Evolutionary conservation across 1,140 invertebrate genomes (phyloP).

Genomic region (Euborellia annulipes): DNA sequence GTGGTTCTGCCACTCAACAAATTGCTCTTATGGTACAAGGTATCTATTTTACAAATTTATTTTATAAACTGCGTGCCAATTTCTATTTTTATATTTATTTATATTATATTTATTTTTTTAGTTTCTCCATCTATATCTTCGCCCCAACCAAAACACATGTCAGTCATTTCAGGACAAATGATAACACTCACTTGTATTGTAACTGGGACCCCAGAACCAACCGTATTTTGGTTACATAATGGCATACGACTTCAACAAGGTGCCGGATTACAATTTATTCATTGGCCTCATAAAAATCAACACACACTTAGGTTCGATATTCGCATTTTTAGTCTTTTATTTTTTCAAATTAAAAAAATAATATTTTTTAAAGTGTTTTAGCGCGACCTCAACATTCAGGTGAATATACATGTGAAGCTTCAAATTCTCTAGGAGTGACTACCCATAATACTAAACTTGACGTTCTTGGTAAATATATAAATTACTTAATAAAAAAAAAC

Average conservation of each 20-base stretch:
- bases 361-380: neutral
- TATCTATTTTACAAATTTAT: conserved; percentile 1
- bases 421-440: neutral
- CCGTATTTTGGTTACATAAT: conserved; percentile 9
- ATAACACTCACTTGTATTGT: conserved; percentile 13
- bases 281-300: conserved; percentile 3
- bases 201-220: conserved; percentile 12
- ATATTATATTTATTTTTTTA: conserved; percentile 9
- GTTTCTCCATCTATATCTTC: conserved; percentile 12
- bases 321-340: conserved; percentile 1
- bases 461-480: neutral
- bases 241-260: neutral
- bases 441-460: neutral
- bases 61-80: neutral
- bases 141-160: neutral
- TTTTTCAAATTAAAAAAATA: neutral
- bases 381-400: neutral
- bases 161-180: conserved; percentile 11
- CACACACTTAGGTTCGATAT: conserved; percentile 1
- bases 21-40: conserved; percentile 14
- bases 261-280: neutral
- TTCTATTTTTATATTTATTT: too few species aligned
- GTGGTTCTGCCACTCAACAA: conserved; percentile 12
- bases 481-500: too few species aligned
- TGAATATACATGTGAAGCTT: neutral